phyloP scores from a whole-genome alignment of 1,140 invertebrate species.

The Vollenhovia emeryi region DNA sequence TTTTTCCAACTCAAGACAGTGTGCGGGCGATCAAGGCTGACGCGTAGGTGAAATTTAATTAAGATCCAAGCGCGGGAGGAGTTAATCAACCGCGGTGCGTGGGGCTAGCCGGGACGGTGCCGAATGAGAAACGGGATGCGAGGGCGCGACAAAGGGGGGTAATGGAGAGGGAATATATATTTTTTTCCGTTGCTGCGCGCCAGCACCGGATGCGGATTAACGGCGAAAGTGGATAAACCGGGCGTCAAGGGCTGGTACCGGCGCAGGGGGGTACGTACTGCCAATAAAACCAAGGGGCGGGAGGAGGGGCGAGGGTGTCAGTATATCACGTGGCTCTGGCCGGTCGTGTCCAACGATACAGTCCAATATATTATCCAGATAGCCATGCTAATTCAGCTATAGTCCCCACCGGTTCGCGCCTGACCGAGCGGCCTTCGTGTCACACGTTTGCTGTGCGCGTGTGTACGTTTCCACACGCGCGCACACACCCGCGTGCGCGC shows the following conservation, averaged over 20 bases:
- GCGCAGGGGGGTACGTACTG: conserved; percentile 65
- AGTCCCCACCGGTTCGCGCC: conserved; percentile 68
- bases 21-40: background rate
- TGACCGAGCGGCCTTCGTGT: conserved; percentile 61
- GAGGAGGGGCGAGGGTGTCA: conserved; percentile 50
- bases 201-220: conserved; percentile 72
- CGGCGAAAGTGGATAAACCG: conserved; percentile 77
- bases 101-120: background rate
- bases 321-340: conserved; percentile 74
- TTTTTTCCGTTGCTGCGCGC: conserved; percentile 59
- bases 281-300: conserved; percentile 73
- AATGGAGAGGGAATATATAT: conserved; percentile 66
- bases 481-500: too few species aligned
- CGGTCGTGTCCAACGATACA: conserved; percentile 77
- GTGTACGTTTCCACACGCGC: conserved; percentile 31
- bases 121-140: background rate
- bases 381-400: conserved; percentile 80
- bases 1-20: background rate
- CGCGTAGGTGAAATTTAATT: conserved; percentile 33
- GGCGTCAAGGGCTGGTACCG: conserved; percentile 69
- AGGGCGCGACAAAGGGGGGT: conserved; percentile 15
- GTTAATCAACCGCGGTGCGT: conserved; percentile 17
- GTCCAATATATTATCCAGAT: conserved; percentile 81
- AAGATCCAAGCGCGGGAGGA: background rate
- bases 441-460: conserved; percentile 53